Evolutionary conservation across 2,797 vertebrate species (phyloP), one percentile per base, ranked within the genome.

Genomic region (Macropus fuliginosus): DNA sequence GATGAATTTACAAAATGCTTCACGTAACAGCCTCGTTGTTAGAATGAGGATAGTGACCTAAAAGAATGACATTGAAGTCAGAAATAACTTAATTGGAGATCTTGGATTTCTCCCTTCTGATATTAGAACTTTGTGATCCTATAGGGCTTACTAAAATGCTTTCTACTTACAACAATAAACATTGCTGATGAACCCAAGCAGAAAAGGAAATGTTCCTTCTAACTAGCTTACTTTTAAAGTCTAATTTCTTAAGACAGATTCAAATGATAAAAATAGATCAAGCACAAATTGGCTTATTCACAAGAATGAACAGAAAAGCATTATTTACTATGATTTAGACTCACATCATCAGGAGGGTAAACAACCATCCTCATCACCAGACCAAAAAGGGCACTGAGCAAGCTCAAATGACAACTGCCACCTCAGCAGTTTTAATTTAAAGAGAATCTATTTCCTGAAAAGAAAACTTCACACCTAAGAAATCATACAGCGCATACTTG

Each of bases 221-320:
- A 93, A 95, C 90, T 18, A 4, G 24, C 81, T 96, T 96, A 92
- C 81, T 95, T 91, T 66, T 91, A 93, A 96, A 91, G 18, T 93
- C 91, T 52, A 92, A 91, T 81, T 94, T 95, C 81, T 93, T 95
- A 96, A 93, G 57, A 24, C 29, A 92, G 57, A 52, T 90, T 21
- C 55, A 46, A 54, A 92, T 81, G 81, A 95, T 92, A 5, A 29
- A 81, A 40, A 74, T 96, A 94, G 40, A n/a, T 93, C 54, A 93
- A 92, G 94, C 57, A 57, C 91, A 90, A 95, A 29, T 92, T 91
- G 74, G 21, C 21, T 52, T 91, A 96, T 81, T 52, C 87, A 66
- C 0, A 93, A 87, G 1, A 89, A 56, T 74, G 96, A 91, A 46
- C 27, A 91, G 96, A 92, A 91, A 29, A 18, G n/a, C 50, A 90